Evolutionary conservation across 2,797 vertebrate species (phyloP).

Genomic region (Acridotheres tristis): DNA sequence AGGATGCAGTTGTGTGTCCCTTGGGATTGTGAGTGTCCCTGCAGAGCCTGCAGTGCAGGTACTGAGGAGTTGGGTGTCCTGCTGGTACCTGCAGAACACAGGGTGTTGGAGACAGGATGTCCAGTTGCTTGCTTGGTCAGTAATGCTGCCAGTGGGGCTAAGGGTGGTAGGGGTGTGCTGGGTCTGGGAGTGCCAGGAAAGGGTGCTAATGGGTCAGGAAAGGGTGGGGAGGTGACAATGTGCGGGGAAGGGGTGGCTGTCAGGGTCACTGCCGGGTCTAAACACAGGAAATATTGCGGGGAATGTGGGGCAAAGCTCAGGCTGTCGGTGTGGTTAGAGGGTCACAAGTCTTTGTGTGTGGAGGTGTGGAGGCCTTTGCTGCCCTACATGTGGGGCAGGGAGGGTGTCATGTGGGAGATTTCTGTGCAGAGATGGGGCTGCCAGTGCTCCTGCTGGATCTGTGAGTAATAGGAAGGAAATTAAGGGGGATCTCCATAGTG

Average conservation of each 20-base stretch:
- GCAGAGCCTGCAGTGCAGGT: background rate
- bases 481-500: fast-evolving
- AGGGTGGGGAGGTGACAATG: background rate
- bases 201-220: background rate
- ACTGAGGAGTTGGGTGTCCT: fast-evolving
- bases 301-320: background rate
- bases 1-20: background rate
- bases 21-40: background rate
- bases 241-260: background rate
- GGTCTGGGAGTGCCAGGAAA: background rate
- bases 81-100: background rate
- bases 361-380: background rate
- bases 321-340: fast-evolving
- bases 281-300: background rate
- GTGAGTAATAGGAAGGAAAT: fast-evolving
- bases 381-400: fast-evolving
- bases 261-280: fast-evolving
- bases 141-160: background rate
- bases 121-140: background rate
- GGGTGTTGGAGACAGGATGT: fast-evolving
- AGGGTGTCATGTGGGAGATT: background rate
- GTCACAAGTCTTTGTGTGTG: fast-evolving
- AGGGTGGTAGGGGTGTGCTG: background rate
- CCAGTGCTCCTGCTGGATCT: background rate
- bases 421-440: background rate